Evolutionary conservation across 92 coral and sea anemone genomes (phyloP), one percentile per base, ranked within the genome.

Genomic region (Palythoa grandis): DNA sequence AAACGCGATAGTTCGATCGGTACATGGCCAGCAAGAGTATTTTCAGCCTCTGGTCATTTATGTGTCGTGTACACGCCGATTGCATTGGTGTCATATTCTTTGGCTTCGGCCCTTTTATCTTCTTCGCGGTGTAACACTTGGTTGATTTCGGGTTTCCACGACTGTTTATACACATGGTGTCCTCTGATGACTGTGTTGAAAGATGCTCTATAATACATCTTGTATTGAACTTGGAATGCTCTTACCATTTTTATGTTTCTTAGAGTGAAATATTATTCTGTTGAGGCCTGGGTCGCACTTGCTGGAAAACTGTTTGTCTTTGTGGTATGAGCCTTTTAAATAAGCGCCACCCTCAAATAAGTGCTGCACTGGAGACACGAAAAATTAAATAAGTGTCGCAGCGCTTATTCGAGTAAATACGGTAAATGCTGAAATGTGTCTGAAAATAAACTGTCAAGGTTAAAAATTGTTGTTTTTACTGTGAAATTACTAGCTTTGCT

Each of bases 211-310:
- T 74, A 74, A 74, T 74, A 74, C 60, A 74, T 74, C 39, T 47
- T 47, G 60, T 74, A 74, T 74, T 74, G 54, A 74, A 74, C 16
- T 22, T 38, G 79, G 22, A 61, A 74, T 35, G 79, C 79, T 74
- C 61, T 74, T 74, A n/a, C n/a, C n/a, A n/a, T n/a, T n/a, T 35
- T 29, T 50, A 74, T 74, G 79, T 83, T 39, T 83, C 87, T 70
- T 77, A 72, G 43, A 83, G 71, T 57, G 80, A 61, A 58, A 83
- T 58, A 58, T 50, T 68, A 72, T 70, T 83, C 4, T 0, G 58
- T 2, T 53, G 19, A 71, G 70, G n/a, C n/a, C n/a, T n/a, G n/a
- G n/a, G n/a, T n/a, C n/a, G n/a, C n/a, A n/a, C n/a, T n/a, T n/a
- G n/a, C n/a, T n/a, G n/a, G n/a, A n/a, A n/a, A n/a, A n/a, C n/a